Evolutionary conservation across 2,113 vertebrate species (phyloP).

Genomic region (Chaetura pelagica): DNA sequence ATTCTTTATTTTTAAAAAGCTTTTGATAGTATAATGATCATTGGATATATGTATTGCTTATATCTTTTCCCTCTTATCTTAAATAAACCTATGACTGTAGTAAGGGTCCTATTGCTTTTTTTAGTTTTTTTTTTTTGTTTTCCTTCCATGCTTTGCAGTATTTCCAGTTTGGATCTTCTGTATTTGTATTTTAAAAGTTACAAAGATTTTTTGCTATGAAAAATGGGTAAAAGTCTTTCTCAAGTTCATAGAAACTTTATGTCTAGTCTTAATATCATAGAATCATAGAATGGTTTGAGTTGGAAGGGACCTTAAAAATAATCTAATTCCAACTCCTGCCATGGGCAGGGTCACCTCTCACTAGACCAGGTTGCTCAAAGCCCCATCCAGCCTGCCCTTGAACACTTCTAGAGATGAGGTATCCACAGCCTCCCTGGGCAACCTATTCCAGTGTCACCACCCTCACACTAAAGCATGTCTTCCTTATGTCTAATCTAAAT

Average conservation of each 20-base stretch:
- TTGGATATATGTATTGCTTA: not conserved
- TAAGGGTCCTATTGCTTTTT: not conserved
- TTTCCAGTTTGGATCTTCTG: not conserved
- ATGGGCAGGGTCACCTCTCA: too few relatives aligned
- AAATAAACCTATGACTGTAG: not conserved
- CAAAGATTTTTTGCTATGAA: not conserved
- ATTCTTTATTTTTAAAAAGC: not conserved
- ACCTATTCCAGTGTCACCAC: too few relatives aligned
- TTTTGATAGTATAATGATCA: not conserved
- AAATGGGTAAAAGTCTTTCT: not conserved
- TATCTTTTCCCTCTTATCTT: not conserved
- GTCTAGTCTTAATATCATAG: not conserved
- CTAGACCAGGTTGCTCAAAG: too few relatives aligned
- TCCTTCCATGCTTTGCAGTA: not conserved
- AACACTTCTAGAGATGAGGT: too few relatives aligned
- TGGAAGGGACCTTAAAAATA: too few relatives aligned
- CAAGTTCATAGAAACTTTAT: not conserved
- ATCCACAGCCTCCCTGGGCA: too few relatives aligned
- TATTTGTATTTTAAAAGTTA: not conserved
- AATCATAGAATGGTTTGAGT: too few relatives aligned
- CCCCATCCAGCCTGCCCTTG: too few relatives aligned
- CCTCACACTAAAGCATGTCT: too few relatives aligned
- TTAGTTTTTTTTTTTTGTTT: not conserved
- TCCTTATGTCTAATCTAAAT: too few relatives aligned
- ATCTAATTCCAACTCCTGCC: too few relatives aligned